Evolutionary conservation across 2,113 vertebrate species (phyloP).

Genomic region (Hydrochoerus hydrochaeris): DNA sequence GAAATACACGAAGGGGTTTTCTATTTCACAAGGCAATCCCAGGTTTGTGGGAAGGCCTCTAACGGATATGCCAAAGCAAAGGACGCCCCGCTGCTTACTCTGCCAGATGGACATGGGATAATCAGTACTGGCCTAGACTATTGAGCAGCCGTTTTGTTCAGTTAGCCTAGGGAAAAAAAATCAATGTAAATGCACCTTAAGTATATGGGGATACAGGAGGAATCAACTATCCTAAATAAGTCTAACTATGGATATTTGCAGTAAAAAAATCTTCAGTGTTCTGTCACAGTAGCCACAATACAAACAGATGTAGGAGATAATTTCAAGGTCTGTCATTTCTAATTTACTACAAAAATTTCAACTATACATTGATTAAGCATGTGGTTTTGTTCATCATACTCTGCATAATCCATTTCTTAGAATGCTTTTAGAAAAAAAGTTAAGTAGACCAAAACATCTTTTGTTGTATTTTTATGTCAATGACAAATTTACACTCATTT

Average conservation of each 20-base stretch:
- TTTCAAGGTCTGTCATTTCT: background rate
- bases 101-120: background rate
- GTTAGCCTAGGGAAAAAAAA: background rate
- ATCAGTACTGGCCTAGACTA: background rate
- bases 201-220: background rate
- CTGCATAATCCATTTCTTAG: background rate
- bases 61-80: background rate
- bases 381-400: background rate
- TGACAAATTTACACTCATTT: background rate
- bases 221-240: background rate
- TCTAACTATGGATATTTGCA: background rate
- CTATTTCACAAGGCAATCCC: background rate
- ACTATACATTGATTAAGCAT: background rate
- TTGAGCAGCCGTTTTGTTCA: background rate
- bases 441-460: slow-evolving; percentile 30
- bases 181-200: background rate
- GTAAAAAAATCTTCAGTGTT: background rate
- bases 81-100: background rate
- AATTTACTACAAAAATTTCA: background rate
- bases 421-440: background rate
- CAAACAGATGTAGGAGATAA: background rate
- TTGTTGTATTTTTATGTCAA: background rate
- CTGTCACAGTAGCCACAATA: background rate
- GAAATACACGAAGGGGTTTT: background rate
- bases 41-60: background rate